Percentiles rank a stretch among this genome's conserved stretches.
These are phyloP conservation scores for Sebastes flavidus DNA, from an alignment of 2,797 vertebrate species.

Conservation along the genomic window DNA sequence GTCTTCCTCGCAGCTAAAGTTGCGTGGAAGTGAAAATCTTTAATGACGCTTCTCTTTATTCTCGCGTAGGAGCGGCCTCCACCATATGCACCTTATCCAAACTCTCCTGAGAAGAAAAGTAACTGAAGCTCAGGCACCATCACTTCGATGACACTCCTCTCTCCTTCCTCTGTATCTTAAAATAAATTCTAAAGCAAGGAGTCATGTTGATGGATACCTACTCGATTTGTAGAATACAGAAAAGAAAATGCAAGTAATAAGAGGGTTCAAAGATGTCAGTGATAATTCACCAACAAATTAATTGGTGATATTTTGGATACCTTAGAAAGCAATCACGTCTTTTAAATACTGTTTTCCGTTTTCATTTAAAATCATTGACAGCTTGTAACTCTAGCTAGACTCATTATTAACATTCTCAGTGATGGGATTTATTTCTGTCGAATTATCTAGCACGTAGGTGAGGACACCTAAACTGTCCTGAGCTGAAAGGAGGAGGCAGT, in stretches of 20 bases:
- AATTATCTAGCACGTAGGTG: neutral
- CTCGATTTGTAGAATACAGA: constrained; percentile 10
- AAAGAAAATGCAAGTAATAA: constrained; percentile 20
- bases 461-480: neutral
- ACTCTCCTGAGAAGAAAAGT: constrained; percentile 88
- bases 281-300: constrained; percentile 20
- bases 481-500: constrained; percentile 12
- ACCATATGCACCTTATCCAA: constrained; percentile 87
- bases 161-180: constrained; percentile 40
- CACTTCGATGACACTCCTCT: constrained; percentile 38
- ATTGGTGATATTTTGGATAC: constrained; percentile 19
- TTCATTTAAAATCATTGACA: constrained; percentile 11
- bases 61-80: constrained; percentile 87
- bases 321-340: neutral
- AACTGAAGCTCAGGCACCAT: constrained; percentile 61
- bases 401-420: constrained; percentile 30
- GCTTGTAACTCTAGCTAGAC: constrained; percentile 7
- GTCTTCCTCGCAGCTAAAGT: neutral
- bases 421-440: constrained; percentile 22
- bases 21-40: neutral
- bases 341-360: constrained; percentile 20
- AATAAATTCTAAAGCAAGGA: constrained; percentile 31
- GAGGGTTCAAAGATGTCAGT: constrained; percentile 31
- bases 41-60: neutral
- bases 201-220: constrained; percentile 2